Base-by-base conservation (phyloP, 2,113 vertebrate species). In the Rhabdornis inornatus region DNA sequence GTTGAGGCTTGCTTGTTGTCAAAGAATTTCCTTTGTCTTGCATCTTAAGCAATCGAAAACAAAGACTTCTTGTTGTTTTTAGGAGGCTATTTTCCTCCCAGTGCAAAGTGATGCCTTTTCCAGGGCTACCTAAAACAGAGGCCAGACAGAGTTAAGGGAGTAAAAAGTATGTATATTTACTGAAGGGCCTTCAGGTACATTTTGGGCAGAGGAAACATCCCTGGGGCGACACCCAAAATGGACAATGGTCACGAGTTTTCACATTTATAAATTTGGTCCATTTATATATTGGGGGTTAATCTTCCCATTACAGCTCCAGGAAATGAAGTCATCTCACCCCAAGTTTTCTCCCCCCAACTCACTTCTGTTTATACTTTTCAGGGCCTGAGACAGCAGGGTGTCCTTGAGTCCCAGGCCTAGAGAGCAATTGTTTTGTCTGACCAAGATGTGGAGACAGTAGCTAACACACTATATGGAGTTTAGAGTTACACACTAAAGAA, bases 51-150 rank as follows among this genome's bases (percentile, higher is more conserved):
- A 68, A 57, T 33, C 8, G 37, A 27, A 94, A 87, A 74, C 78
- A 95, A 95, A 89, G 74, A 70, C 24, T 35, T 78, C 42, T 90
- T 94, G 5, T 91, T 92, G 30, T 13, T 93, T 89, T 87, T 40
- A 44, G 45, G 40, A 96, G 71, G 31, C 33, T 64, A 11, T 61
- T 83, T 70, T 79, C 28, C 42, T 77, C 40, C 53, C 45, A 90
- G 6, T 57, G 64, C 30, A 89, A 45, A 21, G 9, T 17, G 23
- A 30, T 44, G 24, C 11, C 9, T 18, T 64, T 79, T 64, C 19
- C 4, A 7, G 19, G 24, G 21, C 19, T 53, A 35, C 6, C 15
- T 44, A 35, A 22, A 64, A 44, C 31, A 53, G 24, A 64, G 15
- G 19, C 19, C 30, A 64, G 59, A n/a, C 24, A 35, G 49, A 44